A percentile compares a stretch with the other conserved stretches of the same genome.
phyloP scores from a whole-genome alignment of 2,888 invertebrate species.

The Psylliodes chrysocephalus region DNA sequence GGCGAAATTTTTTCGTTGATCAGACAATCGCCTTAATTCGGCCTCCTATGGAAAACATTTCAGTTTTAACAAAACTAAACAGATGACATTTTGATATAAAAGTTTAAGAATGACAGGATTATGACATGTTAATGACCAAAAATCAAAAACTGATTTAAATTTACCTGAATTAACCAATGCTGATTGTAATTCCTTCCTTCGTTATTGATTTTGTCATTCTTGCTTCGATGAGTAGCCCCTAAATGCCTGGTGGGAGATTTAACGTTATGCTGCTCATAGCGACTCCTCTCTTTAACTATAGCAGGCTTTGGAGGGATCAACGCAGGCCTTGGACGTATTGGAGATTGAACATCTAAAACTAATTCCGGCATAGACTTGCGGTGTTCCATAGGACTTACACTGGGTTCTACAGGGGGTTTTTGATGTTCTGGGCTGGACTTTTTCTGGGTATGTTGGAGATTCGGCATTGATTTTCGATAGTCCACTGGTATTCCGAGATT shows the following conservation, averaged over 20 bases:
- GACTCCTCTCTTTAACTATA: conserved; percentile 57
- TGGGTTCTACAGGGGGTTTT: conserved; percentile 15
- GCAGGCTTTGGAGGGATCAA: conserved; percentile 70
- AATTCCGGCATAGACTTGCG: conserved; percentile 61
- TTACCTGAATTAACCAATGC: conserved; percentile 90
- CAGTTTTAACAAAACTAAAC: no score
- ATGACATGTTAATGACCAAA: no score
- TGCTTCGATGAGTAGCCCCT: conserved; percentile 82
- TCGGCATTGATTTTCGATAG: conserved; percentile 56
- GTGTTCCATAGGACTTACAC: conserved; percentile 43
- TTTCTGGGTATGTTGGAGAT: conserved; percentile 58
- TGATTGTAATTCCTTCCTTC: conserved; percentile 73
- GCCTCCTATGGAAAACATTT: conserved; percentile 78
- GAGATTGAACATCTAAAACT: conserved; percentile 60
- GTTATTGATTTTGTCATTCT: conserved; percentile 79
- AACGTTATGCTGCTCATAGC: conserved; percentile 63
- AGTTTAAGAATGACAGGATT: no score
- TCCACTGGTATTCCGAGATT: conserved; percentile 22
- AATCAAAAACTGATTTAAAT: no score
- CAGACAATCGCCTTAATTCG: conserved; percentile 80
- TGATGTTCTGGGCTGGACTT: conserved; percentile 42
- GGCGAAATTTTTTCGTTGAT: conserved; percentile 66
- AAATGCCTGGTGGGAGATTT: conserved; percentile 65
- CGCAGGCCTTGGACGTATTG: conserved; percentile 58
- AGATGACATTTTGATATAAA: no score